Percentiles rank a stretch among this genome's conserved stretches.
Evolutionary conservation across 2,888 invertebrate species (phyloP).

Genomic region (Troides aeacus): DNA sequence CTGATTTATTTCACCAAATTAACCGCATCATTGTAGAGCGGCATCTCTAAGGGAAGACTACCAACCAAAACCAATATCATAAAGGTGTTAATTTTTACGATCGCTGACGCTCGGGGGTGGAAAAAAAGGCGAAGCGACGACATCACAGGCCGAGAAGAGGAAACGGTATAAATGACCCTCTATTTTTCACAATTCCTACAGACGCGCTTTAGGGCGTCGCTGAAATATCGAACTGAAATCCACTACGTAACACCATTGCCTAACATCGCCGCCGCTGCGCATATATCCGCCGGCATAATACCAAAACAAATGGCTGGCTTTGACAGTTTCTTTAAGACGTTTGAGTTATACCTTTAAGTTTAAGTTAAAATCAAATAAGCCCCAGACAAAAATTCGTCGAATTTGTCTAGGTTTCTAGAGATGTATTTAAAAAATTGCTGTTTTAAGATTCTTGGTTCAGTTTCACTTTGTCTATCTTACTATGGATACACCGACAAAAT

Average conservation of each 20-base stretch:
- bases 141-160: slow-evolving; percentile 29
- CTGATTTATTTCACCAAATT: slow-evolving; percentile 70
- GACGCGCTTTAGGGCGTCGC: slow-evolving; percentile 42
- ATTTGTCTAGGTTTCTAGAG: slow-evolving; percentile 44
- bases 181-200: slow-evolving; percentile 51
- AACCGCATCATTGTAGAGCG: slow-evolving; percentile 53
- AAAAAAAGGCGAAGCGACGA: slow-evolving; percentile 28
- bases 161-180: slow-evolving; percentile 46
- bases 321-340: slow-evolving; percentile 64
- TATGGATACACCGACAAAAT: slow-evolving; percentile 20
- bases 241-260: slow-evolving; percentile 42
- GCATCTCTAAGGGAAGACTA: slow-evolving; percentile 35
- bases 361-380: slow-evolving; percentile 31
- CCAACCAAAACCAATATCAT: slow-evolving; percentile 38
- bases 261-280: slow-evolving; percentile 42
- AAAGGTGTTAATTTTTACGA: slow-evolving; percentile 33
- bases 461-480: slow-evolving; percentile 47
- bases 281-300: slow-evolving; percentile 67
- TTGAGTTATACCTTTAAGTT: slow-evolving; percentile 62
- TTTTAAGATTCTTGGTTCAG: slow-evolving; percentile 43
- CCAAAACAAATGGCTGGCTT: slow-evolving; percentile 71
- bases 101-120: slow-evolving; percentile 29
- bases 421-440: slow-evolving; percentile 43
- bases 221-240: slow-evolving; percentile 55
- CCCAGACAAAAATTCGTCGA: slow-evolving; percentile 50